Evolutionary conservation across 1,140 invertebrate genomes (phyloP).

Genomic region (Drosophila pseudoananassae): DNA sequence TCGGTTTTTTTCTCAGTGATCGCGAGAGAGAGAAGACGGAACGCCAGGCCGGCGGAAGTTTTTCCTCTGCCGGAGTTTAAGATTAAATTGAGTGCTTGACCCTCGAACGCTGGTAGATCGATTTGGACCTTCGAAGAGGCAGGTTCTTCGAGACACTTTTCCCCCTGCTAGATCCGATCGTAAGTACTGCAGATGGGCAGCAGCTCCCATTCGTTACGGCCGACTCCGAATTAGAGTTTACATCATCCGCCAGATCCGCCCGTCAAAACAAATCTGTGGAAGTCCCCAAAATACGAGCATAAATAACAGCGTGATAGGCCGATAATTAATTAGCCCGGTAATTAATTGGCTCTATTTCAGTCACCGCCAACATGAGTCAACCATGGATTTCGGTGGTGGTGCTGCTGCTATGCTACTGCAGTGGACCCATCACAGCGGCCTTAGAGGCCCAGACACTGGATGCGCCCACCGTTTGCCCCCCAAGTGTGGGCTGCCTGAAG

Average conservation of each 20-base stretch:
- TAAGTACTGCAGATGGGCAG: slow-evolving; percentile 5
- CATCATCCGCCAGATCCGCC: slow-evolving; percentile 13
- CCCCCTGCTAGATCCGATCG: neutral
- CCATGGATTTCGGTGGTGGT: neutral
- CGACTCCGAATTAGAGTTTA: slow-evolving; percentile 18
- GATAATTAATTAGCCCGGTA: slow-evolving; percentile 46
- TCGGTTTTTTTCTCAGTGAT: slow-evolving; percentile 3
- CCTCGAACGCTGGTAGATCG: slow-evolving; percentile 67
- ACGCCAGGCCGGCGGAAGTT: slow-evolving; percentile 30
- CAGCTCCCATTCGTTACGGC: slow-evolving; percentile 11
- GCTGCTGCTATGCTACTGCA: slow-evolving; percentile 14
- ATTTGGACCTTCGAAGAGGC: slow-evolving; percentile 46
- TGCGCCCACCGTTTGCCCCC: slow-evolving; percentile 52
- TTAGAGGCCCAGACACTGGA: slow-evolving; percentile 9
- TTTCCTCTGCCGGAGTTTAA: slow-evolving; percentile 41
- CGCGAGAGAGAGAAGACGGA: slow-evolving; percentile 4
- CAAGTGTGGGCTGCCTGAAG: slow-evolving; percentile 60
- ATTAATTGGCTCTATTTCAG: slow-evolving; percentile 11
- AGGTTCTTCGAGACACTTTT: slow-evolving; percentile 26
- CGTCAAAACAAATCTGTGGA: slow-evolving; percentile 16
- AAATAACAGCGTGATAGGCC: slow-evolving; percentile 39
- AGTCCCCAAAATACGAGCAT: slow-evolving; percentile 24
- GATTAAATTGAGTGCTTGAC: slow-evolving; percentile 57
- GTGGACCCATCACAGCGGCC: slow-evolving; percentile 10
- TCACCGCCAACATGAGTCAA: slow-evolving; percentile 28